Base-by-base conservation (phyloP, 2,797 vertebrate species). In the Ptychobarbus kaznakovi region DNA sequence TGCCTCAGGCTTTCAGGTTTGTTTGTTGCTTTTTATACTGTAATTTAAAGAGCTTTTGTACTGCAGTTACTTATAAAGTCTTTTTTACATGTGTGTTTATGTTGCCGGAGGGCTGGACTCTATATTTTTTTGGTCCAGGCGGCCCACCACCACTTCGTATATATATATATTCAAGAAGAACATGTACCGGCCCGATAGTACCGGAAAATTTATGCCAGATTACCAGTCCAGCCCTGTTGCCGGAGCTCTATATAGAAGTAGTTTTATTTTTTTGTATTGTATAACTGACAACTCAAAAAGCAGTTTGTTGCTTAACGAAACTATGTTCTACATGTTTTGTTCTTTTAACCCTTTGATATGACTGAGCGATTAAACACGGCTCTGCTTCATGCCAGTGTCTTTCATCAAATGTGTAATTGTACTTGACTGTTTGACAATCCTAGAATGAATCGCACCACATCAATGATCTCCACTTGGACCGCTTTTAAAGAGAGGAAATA, bases 21-120 rank as follows among this genome's bases (percentile, higher is more conserved):
- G 84, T 90, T 77, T 49, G 58, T 84, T 68, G 76, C 66, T 63
- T 89, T 89, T 70, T 76, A 66, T 86, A 81, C 77, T 72, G 25
- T 87, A 83, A 90, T 90, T 90, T 91, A 88, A 90, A 86, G 66
- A 63, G 53, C 68, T 78, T 85, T 84, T 91, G 86, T 88, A 70
- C 61, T 87, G 32, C 61, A 80, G 51, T 35, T 75, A 63, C 56
- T 56, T 51, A 86, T 86, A 88, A 76, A 53, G 20, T 80, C 38
- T 88, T 78, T 84, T 86, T 81, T 82, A 70, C 83, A 66, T 38
- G 49, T 25, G 42, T 82, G 28, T 61, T 81, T 84, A 74, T 89
- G 38, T 82, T 76, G 65, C 79, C 44, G 6, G 44, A 84, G 61
- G n/a, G n/a, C n/a, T n/a, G n/a, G n/a, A n/a, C n/a, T n/a, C n/a